phyloP scores from a whole-genome alignment of 2,797 vertebrate genomes.

The Acropternis orthonyx region DNA sequence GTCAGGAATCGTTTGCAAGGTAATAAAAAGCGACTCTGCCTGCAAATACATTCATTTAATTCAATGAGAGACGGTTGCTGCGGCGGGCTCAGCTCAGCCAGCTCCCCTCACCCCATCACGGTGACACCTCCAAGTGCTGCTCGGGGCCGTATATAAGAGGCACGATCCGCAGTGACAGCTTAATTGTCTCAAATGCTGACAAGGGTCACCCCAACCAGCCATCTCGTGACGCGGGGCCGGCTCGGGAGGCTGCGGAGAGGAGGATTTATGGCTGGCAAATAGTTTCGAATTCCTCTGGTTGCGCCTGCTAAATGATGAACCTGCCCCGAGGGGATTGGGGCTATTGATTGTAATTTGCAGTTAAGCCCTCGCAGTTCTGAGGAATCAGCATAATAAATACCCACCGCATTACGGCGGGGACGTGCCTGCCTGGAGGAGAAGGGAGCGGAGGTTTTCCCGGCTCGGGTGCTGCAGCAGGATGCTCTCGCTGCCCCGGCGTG shows the following conservation, averaged over 20 bases:
- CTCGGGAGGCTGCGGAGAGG: constrained; percentile 1
- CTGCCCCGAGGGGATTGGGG: constrained; percentile 14
- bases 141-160: constrained; percentile 10
- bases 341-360: constrained; percentile 68
- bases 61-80: constrained; percentile 46
- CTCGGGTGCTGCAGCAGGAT: neutral
- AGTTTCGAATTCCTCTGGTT: constrained; percentile 51
- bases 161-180: constrained; percentile 48
- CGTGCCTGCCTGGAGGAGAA: neutral
- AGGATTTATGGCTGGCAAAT: constrained; percentile 54
- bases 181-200: constrained; percentile 38
- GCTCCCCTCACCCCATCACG: constrained; percentile 10
- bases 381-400: constrained; percentile 61
- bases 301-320: constrained; percentile 47
- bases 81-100: neutral
- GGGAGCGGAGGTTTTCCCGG: neutral
- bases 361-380: constrained; percentile 49
- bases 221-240: neutral
- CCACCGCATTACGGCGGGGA: neutral
- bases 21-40: constrained; percentile 60
- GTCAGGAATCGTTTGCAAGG: constrained; percentile 52
- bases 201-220: constrained; percentile 53
- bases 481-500: neutral
- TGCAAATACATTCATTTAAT: constrained; percentile 62
- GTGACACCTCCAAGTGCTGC: constrained; percentile 32